Evolutionary conservation across 2,888 invertebrate species (phyloP), one percentile per base, ranked within the genome.

Genomic region (Noctua comes): DNA sequence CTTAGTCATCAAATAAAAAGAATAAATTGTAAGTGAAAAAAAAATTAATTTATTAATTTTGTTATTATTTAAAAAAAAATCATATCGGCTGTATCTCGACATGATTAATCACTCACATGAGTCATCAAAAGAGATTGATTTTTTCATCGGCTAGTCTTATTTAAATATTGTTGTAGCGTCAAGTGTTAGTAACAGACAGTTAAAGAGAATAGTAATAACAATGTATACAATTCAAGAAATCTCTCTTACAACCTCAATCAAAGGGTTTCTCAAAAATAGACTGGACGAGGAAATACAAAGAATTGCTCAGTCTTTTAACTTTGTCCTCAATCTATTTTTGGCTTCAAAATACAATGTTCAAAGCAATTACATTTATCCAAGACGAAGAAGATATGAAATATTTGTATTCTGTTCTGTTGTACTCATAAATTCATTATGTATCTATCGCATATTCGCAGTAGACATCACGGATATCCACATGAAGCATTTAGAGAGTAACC

Each of bases 271-370:
- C 3, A 36, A 59, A 31, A 74, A 74, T 36, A 57, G 24, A 2
- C 5, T 72, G 10, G 48, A 66, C 1, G n/a, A 66, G 8, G 79
- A 79, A 40, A 24, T 72, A 6, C 57, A 72, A 51, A 48, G n/a
- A 59, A 66, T 80, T 31, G 40, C 72, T 2, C 48, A 80, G 31
- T 66, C 72, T n/a, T 72, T 72, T 18, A 66, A 66, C 27, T 72
- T 66, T 5, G 40, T 48, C 13, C 57, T 79, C 1, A 40, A 68
- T 48, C 18, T 48, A n/a, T 72, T 80, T 51, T 10, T 79, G 2
- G 40, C 57, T 48, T 71, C 80, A 21, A 79, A 79, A 57, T 79
- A 65, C 57, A 10, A 31, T 11, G 13, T 80, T 10, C 57, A 11
- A 21, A n/a, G 51, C 43, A 68, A 24, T 46, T 57, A 51, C 21